phyloP scores from a whole-genome alignment of 2,888 invertebrate genomes.

The Tholera decimalis region DNA sequence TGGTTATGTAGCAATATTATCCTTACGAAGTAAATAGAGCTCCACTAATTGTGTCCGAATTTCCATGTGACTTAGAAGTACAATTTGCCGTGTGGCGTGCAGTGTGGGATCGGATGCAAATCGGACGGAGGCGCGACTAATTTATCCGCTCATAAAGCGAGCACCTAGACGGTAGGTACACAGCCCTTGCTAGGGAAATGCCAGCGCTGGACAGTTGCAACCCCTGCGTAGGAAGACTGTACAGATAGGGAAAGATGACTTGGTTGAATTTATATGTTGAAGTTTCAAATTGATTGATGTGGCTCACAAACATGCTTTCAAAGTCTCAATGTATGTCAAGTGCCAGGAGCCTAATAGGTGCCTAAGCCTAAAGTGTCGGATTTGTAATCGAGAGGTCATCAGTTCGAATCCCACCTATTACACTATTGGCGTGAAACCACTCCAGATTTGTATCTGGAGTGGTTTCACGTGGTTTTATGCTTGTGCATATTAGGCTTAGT shows the following conservation, averaged over 20 bases:
- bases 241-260: not conserved
- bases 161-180: conserved; percentile 7
- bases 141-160: conserved; percentile 59
- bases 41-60: not conserved
- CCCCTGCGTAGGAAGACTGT: conserved; percentile 2
- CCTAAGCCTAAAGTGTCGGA: too few species aligned
- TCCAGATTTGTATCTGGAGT: too few species aligned
- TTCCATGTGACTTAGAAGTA: conserved; percentile 34
- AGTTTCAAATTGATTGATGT: not conserved
- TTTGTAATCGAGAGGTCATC: too few species aligned
- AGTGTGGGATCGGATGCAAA: conserved; percentile 54
- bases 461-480: too few species aligned
- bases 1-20: too few species aligned
- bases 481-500: too few species aligned
- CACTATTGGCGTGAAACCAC: too few species aligned
- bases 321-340: too few species aligned
- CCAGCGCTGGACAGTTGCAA: conserved; percentile 5
- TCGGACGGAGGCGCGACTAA: conserved; percentile 55
- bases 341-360: too few species aligned
- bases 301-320: too few species aligned
- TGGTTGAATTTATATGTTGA: not conserved
- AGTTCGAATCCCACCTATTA: too few species aligned
- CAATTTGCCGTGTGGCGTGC: conserved; percentile 28
- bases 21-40: not conserved
- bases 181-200: conserved; percentile 27